Conservation (phyloP, 1,140 invertebrate genomes). For the Cydia pomonella region DNA sequence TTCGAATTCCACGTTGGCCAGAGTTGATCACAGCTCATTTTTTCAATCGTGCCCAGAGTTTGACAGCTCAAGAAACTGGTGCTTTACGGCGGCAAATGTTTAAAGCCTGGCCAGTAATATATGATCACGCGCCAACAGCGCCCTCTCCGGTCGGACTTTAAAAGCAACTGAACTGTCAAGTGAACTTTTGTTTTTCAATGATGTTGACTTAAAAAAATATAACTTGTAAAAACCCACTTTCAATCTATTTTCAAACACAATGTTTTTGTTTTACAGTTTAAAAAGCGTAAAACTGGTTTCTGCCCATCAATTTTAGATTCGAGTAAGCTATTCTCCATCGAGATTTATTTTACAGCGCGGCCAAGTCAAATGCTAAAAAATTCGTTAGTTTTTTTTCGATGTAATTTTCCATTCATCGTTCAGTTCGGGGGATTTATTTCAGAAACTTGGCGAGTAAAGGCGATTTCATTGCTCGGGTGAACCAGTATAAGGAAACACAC, state of each 20-base stretch:
- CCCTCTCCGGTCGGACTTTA: too few relatives aligned
- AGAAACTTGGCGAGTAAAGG: not conserved
- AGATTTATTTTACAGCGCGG: not conserved
- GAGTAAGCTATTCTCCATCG: not conserved
- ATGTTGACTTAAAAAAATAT: too few relatives aligned
- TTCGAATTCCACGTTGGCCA: too few relatives aligned
- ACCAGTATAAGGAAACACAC: too few relatives aligned
- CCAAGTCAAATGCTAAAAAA: constrained; percentile 7
- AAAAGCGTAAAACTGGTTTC: not conserved
- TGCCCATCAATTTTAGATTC: not conserved
- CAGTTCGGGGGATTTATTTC: not conserved
- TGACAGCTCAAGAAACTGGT: too few relatives aligned
- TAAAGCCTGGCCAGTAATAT: too few relatives aligned
- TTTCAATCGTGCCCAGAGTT: too few relatives aligned
- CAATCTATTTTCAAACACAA: not conserved
- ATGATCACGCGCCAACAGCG: too few relatives aligned
- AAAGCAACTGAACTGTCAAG: too few relatives aligned
- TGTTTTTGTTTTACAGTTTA: not conserved
- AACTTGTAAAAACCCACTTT: not conserved
- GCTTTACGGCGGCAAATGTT: too few relatives aligned
- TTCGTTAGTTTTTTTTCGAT: not conserved
- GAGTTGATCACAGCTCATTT: too few relatives aligned
- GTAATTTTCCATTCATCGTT: constrained; percentile 25
- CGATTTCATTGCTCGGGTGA: not conserved
- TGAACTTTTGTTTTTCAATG: too few relatives aligned